Percentiles rank a stretch among this genome's conserved stretches.
These are phyloP conservation scores for Mus pahari DNA, from an alignment of 2,113 vertebrate genomes.

Conservation along the genomic window DNA sequence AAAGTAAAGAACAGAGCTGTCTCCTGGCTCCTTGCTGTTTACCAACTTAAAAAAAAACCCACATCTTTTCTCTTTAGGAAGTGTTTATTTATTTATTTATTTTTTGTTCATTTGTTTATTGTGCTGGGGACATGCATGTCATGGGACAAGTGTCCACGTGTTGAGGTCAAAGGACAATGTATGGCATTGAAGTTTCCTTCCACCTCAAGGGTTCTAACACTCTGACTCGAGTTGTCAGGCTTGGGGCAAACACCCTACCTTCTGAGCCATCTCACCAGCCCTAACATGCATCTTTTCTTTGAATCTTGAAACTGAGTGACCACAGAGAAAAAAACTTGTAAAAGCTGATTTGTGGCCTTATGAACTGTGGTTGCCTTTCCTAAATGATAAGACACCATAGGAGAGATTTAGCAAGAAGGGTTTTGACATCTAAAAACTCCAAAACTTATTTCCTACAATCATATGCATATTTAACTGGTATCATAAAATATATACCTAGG, in stretches of 20 bases:
- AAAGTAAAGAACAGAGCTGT: not conserved
- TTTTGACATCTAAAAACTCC: slow-evolving; percentile 11
- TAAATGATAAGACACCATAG: not conserved
- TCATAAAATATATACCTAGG: not conserved
- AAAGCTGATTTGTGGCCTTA: not conserved
- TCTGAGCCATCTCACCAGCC: not conserved
- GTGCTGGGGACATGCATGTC: not conserved
- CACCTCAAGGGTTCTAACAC: not conserved
- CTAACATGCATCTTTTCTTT: not conserved
- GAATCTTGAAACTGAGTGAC: not conserved
- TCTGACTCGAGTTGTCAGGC: not conserved
- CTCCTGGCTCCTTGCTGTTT: not conserved
- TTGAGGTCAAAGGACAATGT: not conserved
- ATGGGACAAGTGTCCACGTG: not conserved
- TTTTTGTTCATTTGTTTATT: not conserved
- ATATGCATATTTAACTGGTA: not conserved
- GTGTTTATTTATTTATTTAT: no score
- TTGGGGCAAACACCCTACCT: not conserved
- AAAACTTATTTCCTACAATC: slow-evolving; percentile 18
- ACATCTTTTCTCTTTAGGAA: not conserved
- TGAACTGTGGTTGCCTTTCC: not conserved
- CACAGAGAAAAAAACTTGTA: not conserved
- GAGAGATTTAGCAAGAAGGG: not conserved
- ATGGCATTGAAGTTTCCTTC: not conserved
- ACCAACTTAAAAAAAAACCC: not conserved